These are phyloP conservation scores for Ophioninae sp. DNA, from an alignment of 2,888 invertebrate species.

Conservation along the genomic window DNA sequence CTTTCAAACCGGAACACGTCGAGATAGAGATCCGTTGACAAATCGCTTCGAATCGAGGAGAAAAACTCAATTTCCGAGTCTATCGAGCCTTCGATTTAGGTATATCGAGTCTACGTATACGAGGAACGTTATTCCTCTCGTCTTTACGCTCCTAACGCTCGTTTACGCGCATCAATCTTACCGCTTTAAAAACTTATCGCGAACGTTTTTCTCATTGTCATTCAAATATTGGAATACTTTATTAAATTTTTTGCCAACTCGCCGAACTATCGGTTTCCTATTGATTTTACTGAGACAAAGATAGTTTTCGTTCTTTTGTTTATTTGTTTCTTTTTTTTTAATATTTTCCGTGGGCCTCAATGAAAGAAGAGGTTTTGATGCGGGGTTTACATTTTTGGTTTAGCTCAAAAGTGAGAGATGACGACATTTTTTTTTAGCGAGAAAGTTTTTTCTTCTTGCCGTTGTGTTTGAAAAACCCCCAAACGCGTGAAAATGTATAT, in stretches of 20 bases:
- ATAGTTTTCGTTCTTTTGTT: too few species aligned
- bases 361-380: neutral
- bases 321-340: neutral
- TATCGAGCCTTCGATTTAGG: slow-evolving; percentile 54
- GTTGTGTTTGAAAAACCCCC: too few species aligned
- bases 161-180: slow-evolving; percentile 39
- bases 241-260: slow-evolving; percentile 49
- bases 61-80: slow-evolving; percentile 72
- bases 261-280: neutral
- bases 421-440: too few species aligned
- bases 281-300: neutral
- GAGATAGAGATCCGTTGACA: slow-evolving; percentile 62
- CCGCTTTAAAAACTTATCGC: slow-evolving; percentile 12
- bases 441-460: too few species aligned
- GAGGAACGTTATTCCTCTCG: neutral
- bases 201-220: slow-evolving; percentile 8
- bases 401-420: too few species aligned
- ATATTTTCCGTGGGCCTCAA: neutral
- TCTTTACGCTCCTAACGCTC: neutral
- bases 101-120: slow-evolving; percentile 11
- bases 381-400: too few species aligned
- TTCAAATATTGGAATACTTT: slow-evolving; percentile 11
- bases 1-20: slow-evolving; percentile 33
- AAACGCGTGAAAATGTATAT: too few species aligned
- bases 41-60: slow-evolving; percentile 64